Evolutionary conservation across 2,888 invertebrate species (phyloP).

Genomic region (Harpagoxenus sublaevis): DNA sequence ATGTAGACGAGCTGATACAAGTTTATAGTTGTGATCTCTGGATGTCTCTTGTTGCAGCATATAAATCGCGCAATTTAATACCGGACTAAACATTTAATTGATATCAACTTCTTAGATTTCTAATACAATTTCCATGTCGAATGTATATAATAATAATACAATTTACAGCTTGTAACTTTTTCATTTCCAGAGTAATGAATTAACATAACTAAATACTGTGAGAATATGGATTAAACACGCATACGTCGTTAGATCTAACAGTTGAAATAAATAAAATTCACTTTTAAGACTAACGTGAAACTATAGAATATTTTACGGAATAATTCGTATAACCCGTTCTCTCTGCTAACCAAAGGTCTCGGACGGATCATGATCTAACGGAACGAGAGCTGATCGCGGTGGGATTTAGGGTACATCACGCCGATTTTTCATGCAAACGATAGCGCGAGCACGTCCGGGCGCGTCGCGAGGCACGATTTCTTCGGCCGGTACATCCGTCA

Average conservation of each 20-base stretch:
- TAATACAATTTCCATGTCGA: background rate
- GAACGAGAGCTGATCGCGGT: slow-evolving; percentile 42
- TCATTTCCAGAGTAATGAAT: background rate
- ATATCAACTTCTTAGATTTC: background rate
- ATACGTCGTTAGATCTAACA: background rate
- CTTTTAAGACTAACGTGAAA: background rate
- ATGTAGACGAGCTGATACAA: slow-evolving; percentile 11
- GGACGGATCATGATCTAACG: slow-evolving; percentile 32
- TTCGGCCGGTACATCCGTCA: slow-evolving; percentile 82
- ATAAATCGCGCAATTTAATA: slow-evolving; percentile 17
- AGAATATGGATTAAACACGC: background rate
- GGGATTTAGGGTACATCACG: slow-evolving; percentile 67
- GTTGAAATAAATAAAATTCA: background rate
- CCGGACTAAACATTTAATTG: background rate
- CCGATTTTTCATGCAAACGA: slow-evolving; percentile 77
- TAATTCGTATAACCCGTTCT: background rate
- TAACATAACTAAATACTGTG: background rate
- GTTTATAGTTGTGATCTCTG: slow-evolving; percentile 11
- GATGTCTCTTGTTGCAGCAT: background rate
- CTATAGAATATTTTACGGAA: background rate
- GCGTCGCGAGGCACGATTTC: slow-evolving; percentile 80
- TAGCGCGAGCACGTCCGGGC: slow-evolving; percentile 72
- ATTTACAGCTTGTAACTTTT: background rate
- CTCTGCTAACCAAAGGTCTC: background rate
- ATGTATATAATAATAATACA: background rate